Evolutionary conservation across 2,797 vertebrate species (phyloP).

Genomic region (Xenopus petersii): DNA sequence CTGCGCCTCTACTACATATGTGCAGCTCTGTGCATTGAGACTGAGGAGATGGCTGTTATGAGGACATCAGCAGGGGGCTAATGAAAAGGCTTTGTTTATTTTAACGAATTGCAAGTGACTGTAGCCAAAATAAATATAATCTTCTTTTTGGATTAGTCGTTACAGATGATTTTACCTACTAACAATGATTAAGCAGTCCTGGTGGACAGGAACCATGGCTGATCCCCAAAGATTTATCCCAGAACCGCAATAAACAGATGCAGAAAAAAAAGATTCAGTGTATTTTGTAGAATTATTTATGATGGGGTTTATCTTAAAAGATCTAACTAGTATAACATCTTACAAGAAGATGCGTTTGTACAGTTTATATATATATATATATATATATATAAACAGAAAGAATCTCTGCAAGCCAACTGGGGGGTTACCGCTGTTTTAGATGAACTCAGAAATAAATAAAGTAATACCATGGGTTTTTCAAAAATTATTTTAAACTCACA

Average conservation of each 20-base stretch:
- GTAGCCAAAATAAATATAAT: slow-evolving; percentile 99
- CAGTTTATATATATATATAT: no score
- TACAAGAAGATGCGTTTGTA: no score
- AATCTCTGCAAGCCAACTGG: no score
- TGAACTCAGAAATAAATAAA: no score
- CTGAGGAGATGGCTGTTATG: slow-evolving; percentile 83
- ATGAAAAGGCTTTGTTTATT: slow-evolving; percentile 97
- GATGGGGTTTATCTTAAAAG: no score
- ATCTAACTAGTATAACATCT: no score
- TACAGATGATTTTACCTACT: slow-evolving; percentile 88
- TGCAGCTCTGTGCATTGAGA: slow-evolving; percentile 72
- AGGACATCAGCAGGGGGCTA: slow-evolving; percentile 93
- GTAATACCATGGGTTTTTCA: no score
- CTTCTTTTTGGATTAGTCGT: slow-evolving; percentile 95
- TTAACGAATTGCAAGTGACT: slow-evolving; percentile 91
- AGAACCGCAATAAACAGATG: slow-evolving; percentile 78
- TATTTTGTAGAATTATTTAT: no score
- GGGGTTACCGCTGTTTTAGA: no score
- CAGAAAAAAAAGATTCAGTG: neutral
- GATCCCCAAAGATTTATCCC: slow-evolving; percentile 73
- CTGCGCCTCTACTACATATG: slow-evolving; percentile 60
- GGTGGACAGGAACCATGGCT: slow-evolving; percentile 71
- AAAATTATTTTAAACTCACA: no score
- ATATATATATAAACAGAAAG: no score
- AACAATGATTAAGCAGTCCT: slow-evolving; percentile 80